Base-by-base conservation (phyloP, 1,140 invertebrate species). In the Eriocheir sinensis region DNA sequence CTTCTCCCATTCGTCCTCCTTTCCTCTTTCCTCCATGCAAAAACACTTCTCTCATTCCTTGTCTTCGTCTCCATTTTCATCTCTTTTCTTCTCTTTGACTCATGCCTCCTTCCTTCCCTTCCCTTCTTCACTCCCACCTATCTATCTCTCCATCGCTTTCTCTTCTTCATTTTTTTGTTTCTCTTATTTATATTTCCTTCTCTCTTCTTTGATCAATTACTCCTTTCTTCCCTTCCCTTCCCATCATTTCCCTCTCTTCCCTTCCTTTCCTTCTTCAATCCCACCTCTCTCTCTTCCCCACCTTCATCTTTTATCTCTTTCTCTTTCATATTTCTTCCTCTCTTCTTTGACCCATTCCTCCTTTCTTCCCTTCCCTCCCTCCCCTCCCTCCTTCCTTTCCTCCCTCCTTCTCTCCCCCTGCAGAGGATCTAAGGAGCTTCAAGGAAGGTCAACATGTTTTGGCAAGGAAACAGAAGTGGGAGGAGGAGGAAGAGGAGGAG, bases 361-460 rank as follows among this genome's bases (percentile, higher is more conserved):
- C 32, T 0, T n/a, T 12, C n/a, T 15, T 48, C 44, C 44, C 44
- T 15, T 21, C 48, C 2, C 0, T n/a, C 81, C 81, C 81, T 17
- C 36, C 30, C 40, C 83, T 86, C 30, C 36, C 30, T 27, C 36
- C 0, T 38, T 40, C 85, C 21, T 9, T 86, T 21, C 85, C 32
- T 38, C 85, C 38, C 36, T 83, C 80, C 80, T 12, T 83, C 15
- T 48, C 44, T 48, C 15, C 44, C 53, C 60, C 60, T 72, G 27
- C 60, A 27, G 60, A 21, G 60, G 60, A 72, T 72, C 27, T 72
- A 12, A 72, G 27, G 21, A 72, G 60, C 60, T 72, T 72, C 60
- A 72, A 21, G 60, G n/a, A n/a, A 72, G 60, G 60, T 72, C 60
- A 72, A 72, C 60, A 72, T 72, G 60, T 72, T 72, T 72, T 72